Conservation (phyloP, 2,888 invertebrate species). For the Polyommatus icarus region DNA sequence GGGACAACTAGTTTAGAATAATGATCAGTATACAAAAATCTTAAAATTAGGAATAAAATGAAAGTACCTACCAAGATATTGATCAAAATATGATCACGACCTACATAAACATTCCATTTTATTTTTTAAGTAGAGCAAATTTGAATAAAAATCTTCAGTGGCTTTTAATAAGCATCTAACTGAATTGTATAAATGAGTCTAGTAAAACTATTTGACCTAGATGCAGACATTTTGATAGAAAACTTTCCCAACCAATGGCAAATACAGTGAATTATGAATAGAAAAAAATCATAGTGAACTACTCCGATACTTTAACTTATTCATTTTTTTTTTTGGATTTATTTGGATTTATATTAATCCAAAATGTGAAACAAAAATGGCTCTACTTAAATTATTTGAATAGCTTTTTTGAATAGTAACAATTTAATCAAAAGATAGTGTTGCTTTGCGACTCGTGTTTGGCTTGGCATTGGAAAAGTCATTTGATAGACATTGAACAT, state of each 20-base stretch:
- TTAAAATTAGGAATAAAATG: too few species aligned
- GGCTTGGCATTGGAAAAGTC: too few species aligned
- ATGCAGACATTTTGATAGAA: background rate
- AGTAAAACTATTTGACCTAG: constrained; percentile 2
- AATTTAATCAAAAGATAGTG: too few species aligned
- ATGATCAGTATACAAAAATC: too few species aligned
- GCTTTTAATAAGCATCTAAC: background rate
- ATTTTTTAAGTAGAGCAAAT: background rate
- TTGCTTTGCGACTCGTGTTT: too few species aligned
- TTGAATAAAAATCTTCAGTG: background rate
- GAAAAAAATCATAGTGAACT: background rate
- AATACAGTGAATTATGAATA: background rate
- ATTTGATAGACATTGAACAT: too few species aligned
- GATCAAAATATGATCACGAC: background rate
- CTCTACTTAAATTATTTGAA: too few species aligned
- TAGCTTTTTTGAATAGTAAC: too few species aligned
- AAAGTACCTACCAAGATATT: too few species aligned
- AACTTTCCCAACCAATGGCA: background rate
- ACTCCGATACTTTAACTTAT: too few species aligned
- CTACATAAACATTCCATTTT: background rate
- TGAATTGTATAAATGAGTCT: constrained; percentile 8
- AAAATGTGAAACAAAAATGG: too few species aligned
- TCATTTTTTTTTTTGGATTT: background rate
- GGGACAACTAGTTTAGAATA: too few species aligned
- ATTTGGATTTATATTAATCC: background rate